Base-by-base conservation (phyloP, 1,140 invertebrate species). In the Papilio machaon region DNA sequence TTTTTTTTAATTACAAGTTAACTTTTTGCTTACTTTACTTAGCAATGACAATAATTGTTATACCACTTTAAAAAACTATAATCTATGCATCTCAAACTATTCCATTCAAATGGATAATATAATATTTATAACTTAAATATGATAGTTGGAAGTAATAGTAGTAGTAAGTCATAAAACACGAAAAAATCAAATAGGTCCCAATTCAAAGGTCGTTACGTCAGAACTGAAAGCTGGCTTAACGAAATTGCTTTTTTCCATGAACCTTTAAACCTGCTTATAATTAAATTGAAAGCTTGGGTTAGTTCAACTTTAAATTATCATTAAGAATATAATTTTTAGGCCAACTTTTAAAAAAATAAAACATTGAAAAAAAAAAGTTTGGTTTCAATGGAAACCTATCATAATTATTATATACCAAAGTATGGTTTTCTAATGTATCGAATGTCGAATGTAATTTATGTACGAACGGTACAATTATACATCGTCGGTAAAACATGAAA, bases 201-300 rank as follows among this genome's bases (percentile, higher is more conserved):
- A 67, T 79, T 67, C 38, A 78, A 64, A 64, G 23, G 23, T 78
- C 76, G 38, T 64, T 47, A 43, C n/a, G 35, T 60, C 17, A 46
- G 58, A 46, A 30, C 17, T 46, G 76, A 23, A 79, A 79, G 58
- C 76, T 64, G 58, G 76, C 76, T 79, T 79, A 64, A 46, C 64
- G 5, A 60, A 79, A 79, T 79, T 79, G 46, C 76, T 46, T 79
- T 77, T 77, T 79, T 79, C 76, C 17, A 58, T 64, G 30, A 79
- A 58, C 76, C 52, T 78, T 46, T 78, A 78, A 78, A 38, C 76
- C 35, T n/a, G 15, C 17, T 17, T 60, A 17, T 54, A 60, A 15
- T 64, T 19, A 64, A 78, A 64, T 78, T 78, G 54, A 76, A 54
- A 76, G 74, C 23, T 19, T 43, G 30, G 15, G 15, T 17, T 64